These are phyloP conservation scores for Riparia riparia DNA, from an alignment of 2,113 vertebrate genomes.

Conservation along the genomic window DNA sequence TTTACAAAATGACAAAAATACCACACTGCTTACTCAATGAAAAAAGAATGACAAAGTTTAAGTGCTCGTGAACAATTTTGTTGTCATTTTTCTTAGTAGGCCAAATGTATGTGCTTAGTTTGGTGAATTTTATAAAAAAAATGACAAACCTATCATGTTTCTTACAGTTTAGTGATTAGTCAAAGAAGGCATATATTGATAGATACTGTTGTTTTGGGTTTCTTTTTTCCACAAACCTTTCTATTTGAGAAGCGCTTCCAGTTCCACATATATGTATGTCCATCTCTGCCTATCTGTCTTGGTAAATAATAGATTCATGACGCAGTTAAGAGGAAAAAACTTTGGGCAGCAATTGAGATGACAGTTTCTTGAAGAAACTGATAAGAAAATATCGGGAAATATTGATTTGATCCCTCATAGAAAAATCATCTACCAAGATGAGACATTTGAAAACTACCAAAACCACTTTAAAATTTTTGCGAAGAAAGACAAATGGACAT, in stretches of 20 bases:
- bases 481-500: not conserved
- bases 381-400: not conserved
- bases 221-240: not conserved
- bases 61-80: not conserved
- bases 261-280: not conserved
- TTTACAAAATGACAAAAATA: slow-evolving; percentile 37
- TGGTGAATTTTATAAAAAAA: not conserved
- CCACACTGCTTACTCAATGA: not conserved
- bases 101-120: not conserved
- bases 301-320: not conserved
- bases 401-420: not conserved
- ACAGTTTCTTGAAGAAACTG: not conserved
- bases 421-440: not conserved
- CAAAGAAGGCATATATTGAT: not conserved
- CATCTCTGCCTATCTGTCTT: not conserved
- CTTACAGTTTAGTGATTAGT: not conserved
- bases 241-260: not conserved
- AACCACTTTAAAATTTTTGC: not conserved
- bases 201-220: not conserved
- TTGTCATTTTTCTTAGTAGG: not conserved
- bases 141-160: not conserved
- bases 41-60: not conserved
- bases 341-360: not conserved
- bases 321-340: not conserved
- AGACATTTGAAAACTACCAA: not conserved